Conservation (phyloP, 2,797 vertebrate species). For the Tadarida brasiliensis region DNA sequence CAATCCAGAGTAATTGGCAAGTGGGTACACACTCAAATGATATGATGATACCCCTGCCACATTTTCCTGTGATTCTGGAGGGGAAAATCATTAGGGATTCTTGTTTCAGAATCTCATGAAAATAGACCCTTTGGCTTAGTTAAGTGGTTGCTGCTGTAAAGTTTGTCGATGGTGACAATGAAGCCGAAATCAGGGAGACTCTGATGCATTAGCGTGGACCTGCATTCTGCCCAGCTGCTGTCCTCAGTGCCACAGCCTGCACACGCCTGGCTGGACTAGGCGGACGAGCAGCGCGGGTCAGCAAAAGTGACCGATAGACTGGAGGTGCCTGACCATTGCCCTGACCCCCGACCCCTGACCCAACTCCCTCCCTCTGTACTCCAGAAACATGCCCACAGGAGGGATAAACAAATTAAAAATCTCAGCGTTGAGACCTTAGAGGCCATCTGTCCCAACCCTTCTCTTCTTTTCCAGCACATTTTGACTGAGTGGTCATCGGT, state of each 20-base stretch:
- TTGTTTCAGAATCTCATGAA: constrained; percentile 38
- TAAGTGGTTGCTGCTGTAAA: neutral
- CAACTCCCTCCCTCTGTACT: neutral
- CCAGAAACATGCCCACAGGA: constrained; percentile 46
- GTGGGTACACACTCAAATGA: neutral
- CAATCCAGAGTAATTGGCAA: constrained; percentile 26
- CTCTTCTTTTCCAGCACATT: neutral
- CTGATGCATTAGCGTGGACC: neutral
- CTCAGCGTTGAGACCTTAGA: neutral
- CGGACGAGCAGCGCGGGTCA: neutral
- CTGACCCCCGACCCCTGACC: constrained; percentile 44
- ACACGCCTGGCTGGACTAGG: neutral
- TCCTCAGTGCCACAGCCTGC: neutral
- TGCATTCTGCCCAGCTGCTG: neutral
- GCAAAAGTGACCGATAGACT: constrained; percentile 31
- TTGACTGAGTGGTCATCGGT: neutral
- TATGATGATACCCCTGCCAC: neutral
- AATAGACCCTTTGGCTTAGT: neutral
- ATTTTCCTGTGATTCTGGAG: neutral
- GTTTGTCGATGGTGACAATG: neutral
- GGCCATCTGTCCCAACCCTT: neutral
- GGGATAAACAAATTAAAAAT: constrained; percentile 49
- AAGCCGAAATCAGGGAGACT: no score
- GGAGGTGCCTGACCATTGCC: neutral
- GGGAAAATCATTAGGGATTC: neutral